Conservation (phyloP, 2,888 invertebrate species). For the Salpingus planirostris region DNA sequence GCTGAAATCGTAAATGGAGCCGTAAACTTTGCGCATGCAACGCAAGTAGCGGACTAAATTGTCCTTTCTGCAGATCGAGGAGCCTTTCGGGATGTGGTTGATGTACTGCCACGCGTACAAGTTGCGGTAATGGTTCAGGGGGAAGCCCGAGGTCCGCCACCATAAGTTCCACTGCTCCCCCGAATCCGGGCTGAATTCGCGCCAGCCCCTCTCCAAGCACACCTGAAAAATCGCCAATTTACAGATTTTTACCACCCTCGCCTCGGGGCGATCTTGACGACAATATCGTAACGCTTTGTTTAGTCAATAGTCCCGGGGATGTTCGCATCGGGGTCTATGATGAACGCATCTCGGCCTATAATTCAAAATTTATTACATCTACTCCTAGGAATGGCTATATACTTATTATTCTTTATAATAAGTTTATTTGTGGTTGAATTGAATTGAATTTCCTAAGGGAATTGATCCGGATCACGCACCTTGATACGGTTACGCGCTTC, state of each 20-base stretch:
- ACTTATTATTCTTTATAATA: no score
- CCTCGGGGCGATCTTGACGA: neutral
- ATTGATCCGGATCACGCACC: no score
- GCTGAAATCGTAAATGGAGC: slow-evolving; percentile 66
- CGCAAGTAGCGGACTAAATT: slow-evolving; percentile 66
- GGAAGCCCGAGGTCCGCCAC: slow-evolving; percentile 75
- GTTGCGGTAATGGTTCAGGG: slow-evolving; percentile 52
- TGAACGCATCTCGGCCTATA: no score
- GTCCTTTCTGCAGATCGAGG: slow-evolving; percentile 77
- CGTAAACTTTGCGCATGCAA: slow-evolving; percentile 74
- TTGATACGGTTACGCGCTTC: no score
- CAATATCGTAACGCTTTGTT: slow-evolving; percentile 4
- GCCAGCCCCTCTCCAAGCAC: slow-evolving; percentile 72
- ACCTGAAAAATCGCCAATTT: slow-evolving; percentile 55
- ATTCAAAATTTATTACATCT: no score
- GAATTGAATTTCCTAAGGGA: no score
- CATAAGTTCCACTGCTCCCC: slow-evolving; percentile 73
- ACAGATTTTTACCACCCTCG: neutral
- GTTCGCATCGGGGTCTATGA: no score
- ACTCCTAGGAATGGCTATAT: no score
- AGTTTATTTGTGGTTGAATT: no score
- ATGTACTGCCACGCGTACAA: slow-evolving; percentile 70
- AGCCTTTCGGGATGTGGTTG: slow-evolving; percentile 77
- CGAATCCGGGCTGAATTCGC: slow-evolving; percentile 58
- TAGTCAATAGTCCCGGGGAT: slow-evolving; percentile 8